Evolutionary conservation across 92 coral and sea anemone genomes (phyloP).

Genomic region (Umimayanthus chanpuru): DNA sequence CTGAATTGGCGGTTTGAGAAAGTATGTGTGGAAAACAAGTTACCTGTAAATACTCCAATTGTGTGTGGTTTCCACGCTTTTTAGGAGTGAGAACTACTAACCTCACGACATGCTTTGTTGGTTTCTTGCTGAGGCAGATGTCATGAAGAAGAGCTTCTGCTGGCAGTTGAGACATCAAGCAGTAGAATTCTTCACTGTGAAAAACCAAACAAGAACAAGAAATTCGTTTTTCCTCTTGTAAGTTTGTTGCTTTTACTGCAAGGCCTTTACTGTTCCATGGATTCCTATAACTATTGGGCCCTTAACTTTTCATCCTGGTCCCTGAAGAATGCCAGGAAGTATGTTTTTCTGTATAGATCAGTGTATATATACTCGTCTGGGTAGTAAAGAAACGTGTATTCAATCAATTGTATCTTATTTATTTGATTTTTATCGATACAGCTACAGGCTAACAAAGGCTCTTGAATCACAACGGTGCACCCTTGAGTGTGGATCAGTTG

Average conservation of each 20-base stretch:
- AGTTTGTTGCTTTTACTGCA: not conserved
- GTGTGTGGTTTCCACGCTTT: too few relatives aligned
- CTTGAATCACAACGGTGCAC: not conserved
- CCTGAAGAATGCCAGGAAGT: too few relatives aligned
- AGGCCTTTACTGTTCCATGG: too few relatives aligned
- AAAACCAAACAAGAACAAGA: constrained; percentile 69
- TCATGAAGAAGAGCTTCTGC: constrained; percentile 82
- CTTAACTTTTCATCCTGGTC: too few relatives aligned
- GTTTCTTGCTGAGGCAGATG: constrained; percentile 54
- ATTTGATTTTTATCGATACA: constrained; percentile 19
- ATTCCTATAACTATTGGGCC: too few relatives aligned
- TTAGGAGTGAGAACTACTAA: not conserved
- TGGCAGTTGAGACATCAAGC: constrained; percentile 82
- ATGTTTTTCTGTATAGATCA: too few relatives aligned
- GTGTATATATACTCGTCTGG: too few relatives aligned
- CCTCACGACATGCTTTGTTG: not conserved
- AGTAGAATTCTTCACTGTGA: constrained; percentile 94
- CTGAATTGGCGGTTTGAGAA: too few relatives aligned
- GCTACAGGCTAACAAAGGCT: not conserved
- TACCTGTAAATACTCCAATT: too few relatives aligned
- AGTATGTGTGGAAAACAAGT: too few relatives aligned
- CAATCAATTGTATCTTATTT: too few relatives aligned
- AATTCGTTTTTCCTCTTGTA: constrained; percentile 84
- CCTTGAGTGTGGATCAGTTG: not conserved
- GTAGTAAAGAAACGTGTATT: too few relatives aligned